Evolutionary conservation across 2,888 invertebrate species (phyloP).

Genomic region (Tenthredo amoena): DNA sequence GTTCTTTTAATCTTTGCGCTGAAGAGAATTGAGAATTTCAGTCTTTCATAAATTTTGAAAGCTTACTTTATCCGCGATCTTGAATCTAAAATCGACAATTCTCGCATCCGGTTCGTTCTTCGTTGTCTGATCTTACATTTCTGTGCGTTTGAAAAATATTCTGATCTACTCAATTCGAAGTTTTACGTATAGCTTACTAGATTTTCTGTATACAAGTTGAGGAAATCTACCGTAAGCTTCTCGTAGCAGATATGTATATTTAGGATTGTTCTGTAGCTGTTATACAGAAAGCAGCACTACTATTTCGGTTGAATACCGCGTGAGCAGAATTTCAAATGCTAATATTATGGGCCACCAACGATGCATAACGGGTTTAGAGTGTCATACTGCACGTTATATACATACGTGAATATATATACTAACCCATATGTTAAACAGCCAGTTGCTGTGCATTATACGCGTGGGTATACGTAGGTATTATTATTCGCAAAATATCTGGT

Average conservation of each 20-base stretch:
- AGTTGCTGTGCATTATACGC: neutral
- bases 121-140: neutral
- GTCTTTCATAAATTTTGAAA: neutral
- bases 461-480: neutral
- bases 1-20: neutral
- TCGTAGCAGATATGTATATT: constrained; percentile 30
- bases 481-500: constrained; percentile 26
- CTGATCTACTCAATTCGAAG: neutral
- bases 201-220: neutral
- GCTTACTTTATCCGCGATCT: neutral
- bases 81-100: neutral
- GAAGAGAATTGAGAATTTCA: neutral
- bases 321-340: constrained; percentile 49
- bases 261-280: constrained; percentile 6
- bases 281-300: constrained; percentile 13
- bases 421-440: constrained; percentile 19
- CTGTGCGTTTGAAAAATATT: neutral
- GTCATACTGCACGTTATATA: constrained; percentile 1
- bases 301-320: constrained; percentile 31
- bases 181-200: neutral
- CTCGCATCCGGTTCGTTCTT: neutral
- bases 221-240: neutral
- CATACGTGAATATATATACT: constrained; percentile 24
- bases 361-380: constrained; percentile 46
- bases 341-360: constrained; percentile 48